phyloP scores from a whole-genome alignment of 2,888 invertebrate genomes.

The Drosophila neonasuta region DNA sequence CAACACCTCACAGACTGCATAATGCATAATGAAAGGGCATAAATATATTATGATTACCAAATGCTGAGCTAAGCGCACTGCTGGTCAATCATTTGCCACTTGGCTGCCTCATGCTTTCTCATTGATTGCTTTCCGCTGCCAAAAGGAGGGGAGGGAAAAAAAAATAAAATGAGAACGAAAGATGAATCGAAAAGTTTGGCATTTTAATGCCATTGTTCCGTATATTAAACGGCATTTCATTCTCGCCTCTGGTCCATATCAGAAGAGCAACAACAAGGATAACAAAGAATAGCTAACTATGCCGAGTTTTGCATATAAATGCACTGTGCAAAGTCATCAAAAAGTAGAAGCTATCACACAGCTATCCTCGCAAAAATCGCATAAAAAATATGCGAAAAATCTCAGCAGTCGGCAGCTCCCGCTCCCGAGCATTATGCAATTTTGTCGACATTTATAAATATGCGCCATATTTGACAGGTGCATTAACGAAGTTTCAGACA shows the following conservation, averaged over 20 bases:
- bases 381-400: constrained; percentile 46
- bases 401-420: constrained; percentile 31
- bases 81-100: constrained; percentile 21
- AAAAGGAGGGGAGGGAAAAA: neutral
- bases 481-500: constrained; percentile 71
- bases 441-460: constrained; percentile 68
- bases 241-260: constrained; percentile 9
- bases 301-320: constrained; percentile 64
- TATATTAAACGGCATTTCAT: constrained; percentile 37
- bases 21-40: constrained; percentile 25
- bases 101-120: constrained; percentile 5
- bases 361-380: constrained; percentile 4
- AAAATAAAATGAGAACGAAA: neutral
- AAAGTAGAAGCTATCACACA: constrained; percentile 39
- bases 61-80: constrained; percentile 7
- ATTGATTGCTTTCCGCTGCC: constrained; percentile 3
- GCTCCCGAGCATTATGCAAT: constrained; percentile 67
- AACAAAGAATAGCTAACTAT: constrained; percentile 28
- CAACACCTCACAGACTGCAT: constrained; percentile 1
- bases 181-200: constrained; percentile 14
- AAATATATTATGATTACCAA: constrained; percentile 27
- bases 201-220: constrained; percentile 45
- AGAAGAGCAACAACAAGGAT: neutral
- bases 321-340: constrained; percentile 50
- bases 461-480: constrained; percentile 74